Evolutionary conservation across 2,888 invertebrate genomes (phyloP), one percentile per base, ranked within the genome.

Genomic region (Eurytoma adleriae): DNA sequence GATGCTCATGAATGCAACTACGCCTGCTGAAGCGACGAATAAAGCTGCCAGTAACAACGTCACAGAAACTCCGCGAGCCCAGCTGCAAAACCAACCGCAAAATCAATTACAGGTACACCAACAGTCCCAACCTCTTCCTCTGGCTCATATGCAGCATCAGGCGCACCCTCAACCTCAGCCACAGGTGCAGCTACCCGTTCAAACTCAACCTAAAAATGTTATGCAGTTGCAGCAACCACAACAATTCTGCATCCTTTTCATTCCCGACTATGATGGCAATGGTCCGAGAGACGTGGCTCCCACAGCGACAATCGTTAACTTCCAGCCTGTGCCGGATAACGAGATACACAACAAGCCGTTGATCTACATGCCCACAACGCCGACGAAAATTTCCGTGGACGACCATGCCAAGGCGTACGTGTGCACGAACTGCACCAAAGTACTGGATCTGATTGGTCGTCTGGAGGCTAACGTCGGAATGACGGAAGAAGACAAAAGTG

Each of bases 361-460:
- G 1, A 70, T 82, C 30, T 76, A 67, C 48, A 76, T 66, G 13
- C 79, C 79, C 0, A 77, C 79, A 1, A 79, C 79, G 2, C 82
- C 82, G 5, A 76, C 75, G 1, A 82, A 80, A 18, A 78, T 79
- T 14, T 52, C 66, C 10, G 59, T 20, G 0, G 70, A 79, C n/a
- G 80, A 80, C 16, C 68, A 69, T 0, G 20, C 64, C 14, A 71
- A 52, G n/a, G 67, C 72, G 1, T 82, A 68, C 24, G 52, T 73
- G 7, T 85, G 84, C 18, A 7, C 48, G 0, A 83, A 61, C n/a
- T 86, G 86, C 57, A 76, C 81, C 40, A 62, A 84, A 77, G 79
- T 84, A 4, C 74, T 68, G 16, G 68, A 73, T 24, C n/a, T 85
- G 30, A 83, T 84, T 40, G 83, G 83, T 3, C 75, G 83, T 20